Evolutionary conservation across 2,888 invertebrate species (phyloP).

Genomic region (Orthosia gothica): DNA sequence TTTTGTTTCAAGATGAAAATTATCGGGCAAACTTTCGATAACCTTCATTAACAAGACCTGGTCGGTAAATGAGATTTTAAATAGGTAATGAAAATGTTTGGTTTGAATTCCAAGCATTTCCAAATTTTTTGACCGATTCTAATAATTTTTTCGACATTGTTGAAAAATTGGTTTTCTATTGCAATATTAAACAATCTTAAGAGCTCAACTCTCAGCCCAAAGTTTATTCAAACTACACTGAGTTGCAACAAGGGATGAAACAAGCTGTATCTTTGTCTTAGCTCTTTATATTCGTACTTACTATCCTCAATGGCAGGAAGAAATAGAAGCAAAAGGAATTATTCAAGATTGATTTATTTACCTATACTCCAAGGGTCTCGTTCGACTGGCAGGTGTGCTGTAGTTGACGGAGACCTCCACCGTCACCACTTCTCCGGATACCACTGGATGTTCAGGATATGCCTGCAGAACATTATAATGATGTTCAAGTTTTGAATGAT

Average conservation of each 20-base stretch:
- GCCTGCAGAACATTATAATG: slow-evolving; percentile 72
- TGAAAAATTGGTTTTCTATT: too few species aligned
- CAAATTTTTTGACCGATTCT: too few species aligned
- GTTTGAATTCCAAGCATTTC: too few species aligned
- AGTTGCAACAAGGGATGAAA: background rate
- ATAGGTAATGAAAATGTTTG: too few species aligned
- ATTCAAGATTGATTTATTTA: slow-evolving; percentile 56
- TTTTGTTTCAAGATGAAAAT: slow-evolving; percentile 26
- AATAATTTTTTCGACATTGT: too few species aligned
- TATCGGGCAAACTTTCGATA: slow-evolving; percentile 24
- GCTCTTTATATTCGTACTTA: background rate
- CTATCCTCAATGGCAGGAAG: background rate
- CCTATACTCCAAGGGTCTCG: slow-evolving; percentile 86
- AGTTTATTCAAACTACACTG: too few species aligned
- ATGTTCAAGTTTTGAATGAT: background rate
- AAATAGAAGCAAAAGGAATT: background rate
- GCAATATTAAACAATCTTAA: too few species aligned
- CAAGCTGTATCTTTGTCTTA: background rate
- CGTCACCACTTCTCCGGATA: slow-evolving; percentile 73
- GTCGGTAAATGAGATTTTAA: too few species aligned
- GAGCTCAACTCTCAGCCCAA: too few species aligned
- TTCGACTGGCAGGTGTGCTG: slow-evolving; percentile 82
- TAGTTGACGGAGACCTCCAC: slow-evolving; percentile 86
- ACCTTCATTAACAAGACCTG: slow-evolving; percentile 11
- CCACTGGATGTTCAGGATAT: slow-evolving; percentile 77